These are phyloP conservation scores for Acheta domesticus DNA, from an alignment of 2,888 invertebrate genomes.

Conservation along the genomic window DNA sequence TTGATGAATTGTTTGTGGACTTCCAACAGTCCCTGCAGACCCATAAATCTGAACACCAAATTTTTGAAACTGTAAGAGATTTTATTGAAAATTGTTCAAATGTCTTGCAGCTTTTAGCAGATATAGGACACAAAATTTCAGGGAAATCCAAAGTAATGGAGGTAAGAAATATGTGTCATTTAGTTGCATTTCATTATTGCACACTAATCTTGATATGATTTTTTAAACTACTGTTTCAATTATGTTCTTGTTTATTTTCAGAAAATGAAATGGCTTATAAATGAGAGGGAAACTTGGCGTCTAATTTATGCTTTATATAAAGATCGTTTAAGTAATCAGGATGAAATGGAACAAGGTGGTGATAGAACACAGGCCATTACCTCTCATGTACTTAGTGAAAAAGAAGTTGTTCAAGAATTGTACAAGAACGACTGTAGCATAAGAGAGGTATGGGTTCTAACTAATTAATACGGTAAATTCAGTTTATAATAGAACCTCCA, in stretches of 20 bases:
- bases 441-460: constrained; percentile 44
- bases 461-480: no score
- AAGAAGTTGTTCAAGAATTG: constrained; percentile 56
- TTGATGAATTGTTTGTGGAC: constrained; percentile 38
- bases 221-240: not conserved
- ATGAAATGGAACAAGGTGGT: constrained; percentile 43
- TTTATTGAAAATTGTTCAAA: constrained; percentile 63
- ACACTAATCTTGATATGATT: not conserved
- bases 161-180: not conserved
- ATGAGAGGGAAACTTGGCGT: constrained; percentile 87
- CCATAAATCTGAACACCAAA: constrained; percentile 46
- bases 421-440: constrained; percentile 56
- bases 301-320: constrained; percentile 76
- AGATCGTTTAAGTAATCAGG: constrained; percentile 62
- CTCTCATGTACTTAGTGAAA: constrained; percentile 54
- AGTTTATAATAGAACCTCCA: no score
- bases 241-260: constrained; percentile 35
- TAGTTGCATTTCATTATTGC: no score
- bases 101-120: constrained; percentile 54
- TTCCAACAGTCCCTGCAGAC: constrained; percentile 40
- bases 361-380: constrained; percentile 41
- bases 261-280: constrained; percentile 55
- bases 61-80: constrained; percentile 60
- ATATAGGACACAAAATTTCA: constrained; percentile 45
- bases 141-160: not conserved